Evolutionary conservation across 2,113 vertebrate genomes (phyloP).

Genomic region (Brachyistius frenatus): DNA sequence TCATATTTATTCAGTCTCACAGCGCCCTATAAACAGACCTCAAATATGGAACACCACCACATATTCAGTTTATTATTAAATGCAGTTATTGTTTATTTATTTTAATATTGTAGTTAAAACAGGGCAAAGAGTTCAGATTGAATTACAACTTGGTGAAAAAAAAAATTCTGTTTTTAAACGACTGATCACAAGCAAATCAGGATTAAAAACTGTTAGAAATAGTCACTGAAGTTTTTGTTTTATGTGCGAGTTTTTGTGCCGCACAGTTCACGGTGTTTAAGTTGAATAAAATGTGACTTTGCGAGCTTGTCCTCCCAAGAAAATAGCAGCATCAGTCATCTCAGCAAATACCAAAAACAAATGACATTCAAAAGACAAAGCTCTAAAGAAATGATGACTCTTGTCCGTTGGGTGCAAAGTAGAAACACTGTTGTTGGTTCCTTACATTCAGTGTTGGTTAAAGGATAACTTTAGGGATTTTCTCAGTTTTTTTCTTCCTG

Average conservation of each 20-base stretch:
- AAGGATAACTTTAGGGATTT: neutral
- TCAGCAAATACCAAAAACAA: slow-evolving; percentile 15
- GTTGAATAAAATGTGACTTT: neutral
- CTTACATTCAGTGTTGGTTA: neutral
- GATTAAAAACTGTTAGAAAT: too few relatives aligned
- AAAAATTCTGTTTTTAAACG: too few relatives aligned
- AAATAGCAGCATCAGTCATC: slow-evolving; percentile 3
- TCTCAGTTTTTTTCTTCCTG: neutral
- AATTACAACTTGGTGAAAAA: too few relatives aligned
- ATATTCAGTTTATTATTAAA: neutral
- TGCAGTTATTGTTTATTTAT: neutral
- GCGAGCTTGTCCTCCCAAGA: neutral
- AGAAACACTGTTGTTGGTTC: neutral
- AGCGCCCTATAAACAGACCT: slow-evolving; percentile 14
- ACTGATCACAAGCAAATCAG: too few relatives aligned
- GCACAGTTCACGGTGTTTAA: neutral
- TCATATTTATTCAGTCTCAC: slow-evolving; percentile 55
- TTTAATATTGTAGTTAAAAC: too few relatives aligned
- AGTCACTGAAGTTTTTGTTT: slow-evolving; percentile 7
- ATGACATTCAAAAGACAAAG: neutral
- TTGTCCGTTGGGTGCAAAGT: neutral
- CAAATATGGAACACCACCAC: slow-evolving; percentile 13
- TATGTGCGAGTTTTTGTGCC: neutral
- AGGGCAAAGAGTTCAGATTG: too few relatives aligned
- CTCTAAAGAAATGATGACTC: neutral